phyloP scores from a whole-genome alignment of 1,140 invertebrate genomes.

The Hirudo medicinalis region DNA sequence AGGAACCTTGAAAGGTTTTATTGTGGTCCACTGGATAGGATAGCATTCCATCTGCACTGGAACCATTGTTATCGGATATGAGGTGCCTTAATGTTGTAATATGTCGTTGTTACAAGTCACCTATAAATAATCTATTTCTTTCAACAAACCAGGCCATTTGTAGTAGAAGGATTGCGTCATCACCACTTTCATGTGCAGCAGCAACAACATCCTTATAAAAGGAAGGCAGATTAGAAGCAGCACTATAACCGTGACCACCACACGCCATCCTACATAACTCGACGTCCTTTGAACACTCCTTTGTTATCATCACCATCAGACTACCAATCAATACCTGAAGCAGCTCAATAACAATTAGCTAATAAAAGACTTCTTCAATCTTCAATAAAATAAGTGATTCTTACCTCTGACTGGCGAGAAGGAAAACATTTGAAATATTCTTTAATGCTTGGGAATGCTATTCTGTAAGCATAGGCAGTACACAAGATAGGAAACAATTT shows the following conservation, averaged over 20 bases:
- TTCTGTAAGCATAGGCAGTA: slow-evolving; percentile 59
- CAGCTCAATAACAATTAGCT: neutral
- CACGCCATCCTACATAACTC: slow-evolving; percentile 70
- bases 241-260: slow-evolving; percentile 84
- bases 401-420: neutral
- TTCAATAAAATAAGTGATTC: too few relatives aligned
- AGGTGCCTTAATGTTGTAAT: too few relatives aligned
- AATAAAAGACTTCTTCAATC: too few relatives aligned
- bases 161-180: slow-evolving; percentile 76
- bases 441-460: slow-evolving; percentile 56
- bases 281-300: slow-evolving; percentile 57
- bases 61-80: too few relatives aligned
- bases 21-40: too few relatives aligned
- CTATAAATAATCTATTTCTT: too few relatives aligned
- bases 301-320: slow-evolving; percentile 69
- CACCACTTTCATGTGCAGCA: slow-evolving; percentile 83
- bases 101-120: too few relatives aligned
- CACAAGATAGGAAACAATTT: slow-evolving; percentile 73
- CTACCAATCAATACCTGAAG: slow-evolving; percentile 76
- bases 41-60: too few relatives aligned
- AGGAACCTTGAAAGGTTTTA: too few relatives aligned
- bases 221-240: slow-evolving; percentile 64
- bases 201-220: slow-evolving; percentile 68
- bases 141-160: slow-evolving; percentile 62
- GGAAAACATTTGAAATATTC: slow-evolving; percentile 31